These are phyloP conservation scores for Tor tambroides DNA, from an alignment of 2,113 vertebrate genomes.

Conservation along the genomic window DNA sequence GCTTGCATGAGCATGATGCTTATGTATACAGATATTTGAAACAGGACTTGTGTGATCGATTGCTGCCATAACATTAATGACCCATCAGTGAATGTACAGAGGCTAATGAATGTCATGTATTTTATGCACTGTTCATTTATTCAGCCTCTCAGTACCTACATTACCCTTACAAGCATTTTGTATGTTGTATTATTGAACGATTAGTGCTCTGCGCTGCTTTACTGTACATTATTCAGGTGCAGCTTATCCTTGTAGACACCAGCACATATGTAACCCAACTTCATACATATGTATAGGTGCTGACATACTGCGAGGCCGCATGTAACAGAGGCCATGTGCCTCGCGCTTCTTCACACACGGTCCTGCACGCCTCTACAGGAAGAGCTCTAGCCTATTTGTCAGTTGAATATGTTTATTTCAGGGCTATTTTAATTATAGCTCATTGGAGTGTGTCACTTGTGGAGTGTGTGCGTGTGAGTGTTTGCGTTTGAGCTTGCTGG, in stretches of 20 bases:
- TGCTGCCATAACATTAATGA: not conserved
- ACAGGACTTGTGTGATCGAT: not conserved
- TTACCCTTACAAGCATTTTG: constrained; percentile 20
- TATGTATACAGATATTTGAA: not conserved
- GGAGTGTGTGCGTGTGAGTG: constrained; percentile 41
- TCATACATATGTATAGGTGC: constrained; percentile 28
- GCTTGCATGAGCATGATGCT: not conserved
- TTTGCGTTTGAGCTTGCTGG: constrained; percentile 50
- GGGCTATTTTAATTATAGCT: constrained; percentile 62
- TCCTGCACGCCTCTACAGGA: constrained; percentile 29
- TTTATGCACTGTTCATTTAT: constrained; percentile 9
- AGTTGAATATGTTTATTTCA: constrained; percentile 54
- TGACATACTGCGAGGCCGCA: not conserved
- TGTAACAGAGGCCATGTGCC: not conserved
- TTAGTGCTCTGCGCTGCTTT: not conserved
- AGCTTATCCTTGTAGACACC: not conserved
- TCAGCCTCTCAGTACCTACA: not conserved
- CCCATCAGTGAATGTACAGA: not conserved
- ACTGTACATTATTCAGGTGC: constrained; percentile 30
- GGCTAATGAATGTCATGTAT: not conserved
- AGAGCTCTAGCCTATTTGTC: constrained; percentile 26
- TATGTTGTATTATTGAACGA: constrained; percentile 10
- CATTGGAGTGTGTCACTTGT: constrained; percentile 45
- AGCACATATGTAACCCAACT: not conserved
- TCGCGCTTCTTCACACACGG: not conserved